Evolutionary conservation across 2,888 invertebrate species (phyloP), one percentile per base, ranked within the genome.

Genomic region (Cheilosia vernalis): DNA sequence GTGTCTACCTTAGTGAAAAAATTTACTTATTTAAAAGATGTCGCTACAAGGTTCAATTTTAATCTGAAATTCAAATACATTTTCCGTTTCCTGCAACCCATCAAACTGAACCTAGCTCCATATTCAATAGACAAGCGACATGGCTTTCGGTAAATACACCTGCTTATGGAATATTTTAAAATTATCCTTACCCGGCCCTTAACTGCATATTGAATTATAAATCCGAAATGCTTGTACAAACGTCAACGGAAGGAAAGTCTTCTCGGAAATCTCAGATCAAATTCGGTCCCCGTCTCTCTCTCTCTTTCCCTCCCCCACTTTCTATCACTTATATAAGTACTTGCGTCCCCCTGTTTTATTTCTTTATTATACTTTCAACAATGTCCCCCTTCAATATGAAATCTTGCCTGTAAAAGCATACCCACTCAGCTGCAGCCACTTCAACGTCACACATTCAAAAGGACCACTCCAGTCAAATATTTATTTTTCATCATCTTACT

Each of bases 381-480:
- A 66, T 33, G 27, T 55, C 63, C 40, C 33, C 47, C 60, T 47
- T 40, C 49, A 63, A 40, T 63, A 44, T 49, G 13, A 40, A 70
- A 64, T 67, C 10, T 56, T 15, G 2, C 56, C 21, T 61, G 21
- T 42, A 42, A 40, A 70, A 42, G 55, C 56, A 70, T 70, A n/a
- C n/a, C 70, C 70, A 64, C 63, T 17, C 24, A 56, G 49, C 47
- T 64, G 37, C 66, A 73, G 24, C 60, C 66, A 60, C 72, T 79
- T 47, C 17, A 56, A 9, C 21, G 27, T 21, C 47, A 51, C 63
- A 77, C 51, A 61, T 19, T 70, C 53, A 67, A 49, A 67, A 74
- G 80, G 55, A 81, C 47, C 61, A 33, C 80, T 63, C 55, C 44
- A 66, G 60, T 61, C 67, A 81, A 81, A 81, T 81, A 81, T 81